A percentile compares a stretch with the other conserved stretches of the same genome.
Evolutionary conservation across 1,140 invertebrate species (phyloP).

Genomic region (Pomacea maculata): DNA sequence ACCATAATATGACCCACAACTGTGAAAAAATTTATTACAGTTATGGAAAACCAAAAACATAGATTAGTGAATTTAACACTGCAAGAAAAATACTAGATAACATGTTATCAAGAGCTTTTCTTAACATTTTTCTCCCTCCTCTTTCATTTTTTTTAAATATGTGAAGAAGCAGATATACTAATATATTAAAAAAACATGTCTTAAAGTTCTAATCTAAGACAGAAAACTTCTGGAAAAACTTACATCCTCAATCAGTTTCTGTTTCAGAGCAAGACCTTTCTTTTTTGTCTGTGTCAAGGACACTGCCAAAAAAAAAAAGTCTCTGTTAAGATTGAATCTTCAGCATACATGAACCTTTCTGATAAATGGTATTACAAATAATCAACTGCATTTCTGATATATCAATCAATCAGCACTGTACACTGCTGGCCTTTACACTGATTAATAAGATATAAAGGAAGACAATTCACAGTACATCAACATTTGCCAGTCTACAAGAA

Average conservation of each 20-base stretch:
- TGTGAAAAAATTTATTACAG: no score
- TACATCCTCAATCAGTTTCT: constrained; percentile 86
- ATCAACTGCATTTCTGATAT: no score
- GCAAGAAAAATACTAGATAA: neutral
- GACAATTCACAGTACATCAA: no score
- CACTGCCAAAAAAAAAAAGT: constrained; percentile 73
- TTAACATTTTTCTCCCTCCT: neutral
- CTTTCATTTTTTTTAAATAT: neutral
- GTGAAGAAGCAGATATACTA: neutral
- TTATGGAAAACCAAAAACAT: neutral
- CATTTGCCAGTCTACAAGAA: no score
- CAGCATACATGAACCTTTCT: no score
- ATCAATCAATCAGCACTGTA: no score
- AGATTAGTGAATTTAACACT: neutral
- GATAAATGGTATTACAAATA: no score
- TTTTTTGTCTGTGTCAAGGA: constrained; percentile 94
- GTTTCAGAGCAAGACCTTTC: constrained; percentile 84
- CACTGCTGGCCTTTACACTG: no score
- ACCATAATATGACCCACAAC: no score
- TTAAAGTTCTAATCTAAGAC: neutral
- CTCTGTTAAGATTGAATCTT: no score
- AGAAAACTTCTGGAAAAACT: constrained; percentile 19
- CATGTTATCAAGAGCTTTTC: neutral
- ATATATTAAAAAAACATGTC: neutral
- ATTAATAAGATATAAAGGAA: no score